These are phyloP conservation scores for Drosophila sturtevanti DNA, from an alignment of 1,140 invertebrate species.

Conservation along the genomic window DNA sequence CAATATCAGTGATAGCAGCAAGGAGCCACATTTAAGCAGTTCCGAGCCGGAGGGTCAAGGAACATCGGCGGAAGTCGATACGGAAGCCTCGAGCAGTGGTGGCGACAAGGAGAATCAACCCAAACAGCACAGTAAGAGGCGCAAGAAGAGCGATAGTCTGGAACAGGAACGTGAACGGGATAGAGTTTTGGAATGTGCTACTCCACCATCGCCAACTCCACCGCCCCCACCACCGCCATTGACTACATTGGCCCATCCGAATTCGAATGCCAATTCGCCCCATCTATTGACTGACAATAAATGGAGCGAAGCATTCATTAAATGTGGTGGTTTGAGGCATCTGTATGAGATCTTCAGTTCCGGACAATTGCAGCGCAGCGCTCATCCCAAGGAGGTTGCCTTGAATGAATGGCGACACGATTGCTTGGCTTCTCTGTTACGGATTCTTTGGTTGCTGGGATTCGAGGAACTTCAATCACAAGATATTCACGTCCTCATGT, in stretches of 20 bases:
- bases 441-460: constrained; percentile 90
- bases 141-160: constrained; percentile 57
- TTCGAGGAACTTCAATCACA: constrained; percentile 85
- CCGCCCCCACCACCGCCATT: constrained; percentile 28
- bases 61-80: constrained; percentile 46
- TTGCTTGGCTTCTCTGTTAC: constrained; percentile 93
- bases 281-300: constrained; percentile 53
- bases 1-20: constrained; percentile 43
- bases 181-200: constrained; percentile 47
- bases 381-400: constrained; percentile 84
- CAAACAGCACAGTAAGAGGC: constrained; percentile 67
- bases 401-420: constrained; percentile 97
- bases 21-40: constrained; percentile 26
- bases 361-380: constrained; percentile 86
- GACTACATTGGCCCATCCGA: background rate
- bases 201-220: constrained; percentile 48
- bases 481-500: constrained; percentile 87
- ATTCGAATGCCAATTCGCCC: constrained; percentile 10
- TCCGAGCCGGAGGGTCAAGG: constrained; percentile 42
- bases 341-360: constrained; percentile 96
- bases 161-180: constrained; percentile 57
- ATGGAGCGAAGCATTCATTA: constrained; percentile 92
- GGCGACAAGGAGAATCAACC: constrained; percentile 74
- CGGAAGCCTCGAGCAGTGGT: constrained; percentile 51
- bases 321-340: constrained; percentile 92